Base-by-base conservation (phyloP, 2,113 vertebrate genomes). In the Copsychus sechellarum region DNA sequence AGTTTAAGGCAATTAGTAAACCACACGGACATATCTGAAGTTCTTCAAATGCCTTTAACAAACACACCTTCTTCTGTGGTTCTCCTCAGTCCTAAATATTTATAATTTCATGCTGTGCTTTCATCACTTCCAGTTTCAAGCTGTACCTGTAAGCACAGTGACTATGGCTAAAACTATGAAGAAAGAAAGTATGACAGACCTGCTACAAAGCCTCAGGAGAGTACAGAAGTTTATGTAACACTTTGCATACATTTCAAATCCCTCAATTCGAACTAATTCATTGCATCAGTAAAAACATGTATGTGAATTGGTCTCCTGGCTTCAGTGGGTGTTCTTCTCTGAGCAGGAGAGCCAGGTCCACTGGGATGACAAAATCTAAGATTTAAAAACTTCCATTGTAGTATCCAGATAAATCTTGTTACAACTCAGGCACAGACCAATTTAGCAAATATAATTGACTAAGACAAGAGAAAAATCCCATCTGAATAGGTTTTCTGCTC, bases 1-100 rank as follows among this genome's bases (percentile, higher is more conserved):
- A 66, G 21, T 81, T 83, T 81, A 60, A 86, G 29, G 26, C 3
- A 14, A 66, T 90, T 74, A 88, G 28, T 85, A 90, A 92, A 73
- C 76, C 51, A 71, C 67, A 50, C 9, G 43, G 60, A 66, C 72
- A 74, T 97, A 83, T 36, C 72, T 91, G 51, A 94, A 92, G 80
- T 94, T 97, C 69, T 92, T 93, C 56, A 96, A 74, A 95, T 91
- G 60, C 92, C 48, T 92, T 81, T 66, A 81, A 86, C 33, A 88
- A 84, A 95, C 72, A 88, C 76, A 74, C 69, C 94, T 88, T 92
- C 64, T 61, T 81, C 69, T 67, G 51, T 51, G 72, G 64, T 51
- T 94, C 80, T 77, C 43, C 72, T 86, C 29, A 73, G 83, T 56
- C 22, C 69, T 67, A 92, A 94, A 84, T 91, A 91, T 92, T 96